Evolutionary conservation across 2,888 invertebrate genomes (phyloP).

Genomic region (Psylliodes chrysocephalus): DNA sequence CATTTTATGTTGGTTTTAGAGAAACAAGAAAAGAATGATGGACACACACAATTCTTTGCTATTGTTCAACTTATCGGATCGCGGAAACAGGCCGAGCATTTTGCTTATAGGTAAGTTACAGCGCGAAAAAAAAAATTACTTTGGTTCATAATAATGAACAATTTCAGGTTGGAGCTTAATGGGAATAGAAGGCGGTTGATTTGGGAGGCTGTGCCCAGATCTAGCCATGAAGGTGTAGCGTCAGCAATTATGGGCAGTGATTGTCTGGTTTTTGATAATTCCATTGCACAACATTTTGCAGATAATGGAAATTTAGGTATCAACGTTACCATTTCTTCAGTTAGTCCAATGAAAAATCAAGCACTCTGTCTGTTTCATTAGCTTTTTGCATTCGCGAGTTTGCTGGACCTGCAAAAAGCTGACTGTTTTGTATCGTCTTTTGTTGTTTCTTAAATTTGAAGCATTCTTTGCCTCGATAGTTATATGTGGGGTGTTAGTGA

Average conservation of each 20-base stretch:
- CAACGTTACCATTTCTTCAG: slow-evolving; percentile 98
- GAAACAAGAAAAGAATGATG: slow-evolving; percentile 98
- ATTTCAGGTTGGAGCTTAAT: slow-evolving; percentile 88
- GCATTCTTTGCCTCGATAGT: too few species aligned
- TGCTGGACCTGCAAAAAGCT: too few species aligned
- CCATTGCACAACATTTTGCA: slow-evolving; percentile 97
- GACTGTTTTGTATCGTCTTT: too few species aligned
- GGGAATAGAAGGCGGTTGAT: slow-evolving; percentile 93
- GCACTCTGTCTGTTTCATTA: not conserved
- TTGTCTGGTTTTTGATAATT: slow-evolving; percentile 98
- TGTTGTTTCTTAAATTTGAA: too few species aligned
- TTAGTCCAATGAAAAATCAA: slow-evolving; percentile 65
- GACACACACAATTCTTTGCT: slow-evolving; percentile 95
- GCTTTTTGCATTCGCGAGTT: slow-evolving; percentile 8
- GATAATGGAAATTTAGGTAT: slow-evolving; percentile 99
- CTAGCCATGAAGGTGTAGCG: slow-evolving; percentile 98
- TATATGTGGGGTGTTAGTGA: too few species aligned
- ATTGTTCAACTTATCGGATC: slow-evolving; percentile 99
- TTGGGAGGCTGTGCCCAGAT: slow-evolving; percentile 99
- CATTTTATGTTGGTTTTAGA: slow-evolving; percentile 99
- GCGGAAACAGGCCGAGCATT: slow-evolving; percentile 98
- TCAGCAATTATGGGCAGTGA: slow-evolving; percentile 98
- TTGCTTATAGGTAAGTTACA: slow-evolving; percentile 83
- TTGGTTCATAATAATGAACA: too few species aligned
- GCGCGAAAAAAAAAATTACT: too few species aligned